A percentile compares a stretch with the other conserved stretches of the same genome.
Evolutionary conservation across 35 echinoderm and acorn worm genomes (phyloP).

Genomic region (Heliocidaris erythrogramma): DNA sequence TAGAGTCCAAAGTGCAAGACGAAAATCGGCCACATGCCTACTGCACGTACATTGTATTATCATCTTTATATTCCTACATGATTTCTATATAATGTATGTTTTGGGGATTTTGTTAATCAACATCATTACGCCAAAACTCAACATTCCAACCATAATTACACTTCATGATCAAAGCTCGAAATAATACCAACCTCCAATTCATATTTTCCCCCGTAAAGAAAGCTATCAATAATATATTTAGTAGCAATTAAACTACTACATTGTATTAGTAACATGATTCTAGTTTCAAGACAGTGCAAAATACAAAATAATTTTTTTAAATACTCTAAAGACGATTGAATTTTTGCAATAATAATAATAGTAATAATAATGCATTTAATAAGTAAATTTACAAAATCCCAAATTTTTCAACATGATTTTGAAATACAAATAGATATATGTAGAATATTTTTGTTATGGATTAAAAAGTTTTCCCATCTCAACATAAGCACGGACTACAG

Average conservation of each 20-base stretch:
- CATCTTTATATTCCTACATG: too few relatives aligned
- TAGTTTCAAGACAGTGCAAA: not conserved
- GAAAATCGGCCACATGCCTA: too few relatives aligned
- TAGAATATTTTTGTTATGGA: too few relatives aligned
- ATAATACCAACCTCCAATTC: not conserved
- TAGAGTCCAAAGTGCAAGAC: too few relatives aligned
- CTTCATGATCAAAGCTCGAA: not conserved
- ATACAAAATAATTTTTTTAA: not conserved
- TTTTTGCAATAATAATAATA: not conserved
- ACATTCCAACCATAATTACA: not conserved
- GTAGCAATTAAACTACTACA: not conserved
- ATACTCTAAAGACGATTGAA: not conserved
- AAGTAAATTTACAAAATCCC: not conserved
- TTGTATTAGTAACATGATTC: not conserved
- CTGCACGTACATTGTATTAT: too few relatives aligned
- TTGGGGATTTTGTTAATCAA: not conserved
- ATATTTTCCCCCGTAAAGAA: not conserved
- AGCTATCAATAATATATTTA: not conserved
- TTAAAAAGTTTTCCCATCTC: not conserved
- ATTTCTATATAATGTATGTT: too few relatives aligned
- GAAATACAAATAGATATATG: not conserved
- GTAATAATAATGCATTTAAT: not conserved
- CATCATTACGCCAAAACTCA: not conserved
- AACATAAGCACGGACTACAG: not conserved
- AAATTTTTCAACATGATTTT: not conserved